Evolutionary conservation across 2,797 vertebrate genomes (phyloP).

Genomic region (Sebastes minor): DNA sequence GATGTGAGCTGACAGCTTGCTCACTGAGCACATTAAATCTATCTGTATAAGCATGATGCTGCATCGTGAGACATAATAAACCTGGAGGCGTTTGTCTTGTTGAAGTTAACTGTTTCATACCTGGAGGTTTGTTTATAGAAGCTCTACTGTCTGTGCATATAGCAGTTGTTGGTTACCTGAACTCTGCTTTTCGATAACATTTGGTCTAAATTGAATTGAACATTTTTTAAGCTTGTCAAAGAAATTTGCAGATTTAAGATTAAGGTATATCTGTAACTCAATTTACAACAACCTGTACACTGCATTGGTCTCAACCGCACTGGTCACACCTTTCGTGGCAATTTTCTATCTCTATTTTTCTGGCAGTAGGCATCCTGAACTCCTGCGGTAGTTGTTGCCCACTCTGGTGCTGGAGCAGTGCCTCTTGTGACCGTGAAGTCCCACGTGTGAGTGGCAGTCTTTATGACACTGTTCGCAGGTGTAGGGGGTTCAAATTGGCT

Average conservation of each 20-base stretch:
- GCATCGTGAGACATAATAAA: constrained; percentile 2
- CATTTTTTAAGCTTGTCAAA: too few relatives aligned
- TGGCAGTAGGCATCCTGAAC: accelerated
- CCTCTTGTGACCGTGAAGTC: too few relatives aligned
- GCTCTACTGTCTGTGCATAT: background rate
- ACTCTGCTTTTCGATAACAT: background rate
- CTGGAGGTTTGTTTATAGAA: background rate
- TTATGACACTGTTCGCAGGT: too few relatives aligned
- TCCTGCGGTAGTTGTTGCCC: too few relatives aligned
- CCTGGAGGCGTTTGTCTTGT: background rate
- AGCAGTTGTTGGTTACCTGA: background rate
- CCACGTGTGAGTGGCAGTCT: too few relatives aligned
- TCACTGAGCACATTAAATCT: constrained; percentile 31
- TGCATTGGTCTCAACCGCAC: too few relatives aligned
- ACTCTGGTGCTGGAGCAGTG: accelerated
- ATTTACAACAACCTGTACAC: too few relatives aligned
- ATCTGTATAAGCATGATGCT: constrained; percentile 17
- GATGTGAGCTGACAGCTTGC: constrained; percentile 48
- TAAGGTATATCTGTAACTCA: accelerated
- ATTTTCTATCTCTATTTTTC: background rate
- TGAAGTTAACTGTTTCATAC: background rate
- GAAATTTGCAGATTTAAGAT: too few relatives aligned
- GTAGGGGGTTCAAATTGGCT: too few relatives aligned
- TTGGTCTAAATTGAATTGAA: background rate
- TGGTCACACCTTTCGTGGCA: background rate